phyloP scores from a whole-genome alignment of 2,113 vertebrate genomes.

The Clupea harengus region DNA sequence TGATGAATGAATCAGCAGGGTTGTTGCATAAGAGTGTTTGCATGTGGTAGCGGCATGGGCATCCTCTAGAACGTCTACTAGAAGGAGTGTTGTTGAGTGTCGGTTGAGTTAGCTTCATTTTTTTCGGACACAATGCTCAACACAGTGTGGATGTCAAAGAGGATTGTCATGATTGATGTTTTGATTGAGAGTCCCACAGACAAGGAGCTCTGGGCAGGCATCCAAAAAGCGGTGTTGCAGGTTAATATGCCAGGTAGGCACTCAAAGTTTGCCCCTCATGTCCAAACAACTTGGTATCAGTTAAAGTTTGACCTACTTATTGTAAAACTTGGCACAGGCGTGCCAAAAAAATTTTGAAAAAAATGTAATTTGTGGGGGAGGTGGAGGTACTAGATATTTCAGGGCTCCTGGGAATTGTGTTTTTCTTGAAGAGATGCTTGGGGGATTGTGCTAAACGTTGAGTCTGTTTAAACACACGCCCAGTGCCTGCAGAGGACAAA shows the following conservation, averaged over 20 bases:
- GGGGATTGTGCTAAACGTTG: not conserved
- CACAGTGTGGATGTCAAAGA: not conserved
- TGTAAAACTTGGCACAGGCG: constrained; percentile 41
- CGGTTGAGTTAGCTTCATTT: not conserved
- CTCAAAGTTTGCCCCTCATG: not conserved
- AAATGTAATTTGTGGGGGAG: not conserved
- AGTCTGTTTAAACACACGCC: not conserved
- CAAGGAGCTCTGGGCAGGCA: not conserved
- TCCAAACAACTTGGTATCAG: constrained; percentile 14
- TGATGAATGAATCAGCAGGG: not conserved
- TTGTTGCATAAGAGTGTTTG: not conserved
- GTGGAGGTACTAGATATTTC: constrained; percentile 37
- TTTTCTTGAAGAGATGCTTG: constrained; percentile 20
- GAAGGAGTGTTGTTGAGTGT: not conserved
- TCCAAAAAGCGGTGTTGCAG: not conserved
- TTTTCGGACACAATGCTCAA: not conserved
- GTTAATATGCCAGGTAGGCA: not conserved
- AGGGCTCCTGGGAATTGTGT: not conserved
- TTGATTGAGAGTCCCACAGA: not conserved
- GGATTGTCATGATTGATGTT: not conserved
- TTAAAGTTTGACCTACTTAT: constrained; percentile 54
- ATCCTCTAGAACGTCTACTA: not conserved
- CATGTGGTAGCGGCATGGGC: not conserved
- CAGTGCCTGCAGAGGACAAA: not conserved
- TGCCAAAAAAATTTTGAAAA: constrained; percentile 38